A percentile compares a stretch with the other conserved stretches of the same genome.
These are phyloP conservation scores for Metaphire vulgaris DNA, from an alignment of 1,140 invertebrate genomes.

Conservation along the genomic window DNA sequence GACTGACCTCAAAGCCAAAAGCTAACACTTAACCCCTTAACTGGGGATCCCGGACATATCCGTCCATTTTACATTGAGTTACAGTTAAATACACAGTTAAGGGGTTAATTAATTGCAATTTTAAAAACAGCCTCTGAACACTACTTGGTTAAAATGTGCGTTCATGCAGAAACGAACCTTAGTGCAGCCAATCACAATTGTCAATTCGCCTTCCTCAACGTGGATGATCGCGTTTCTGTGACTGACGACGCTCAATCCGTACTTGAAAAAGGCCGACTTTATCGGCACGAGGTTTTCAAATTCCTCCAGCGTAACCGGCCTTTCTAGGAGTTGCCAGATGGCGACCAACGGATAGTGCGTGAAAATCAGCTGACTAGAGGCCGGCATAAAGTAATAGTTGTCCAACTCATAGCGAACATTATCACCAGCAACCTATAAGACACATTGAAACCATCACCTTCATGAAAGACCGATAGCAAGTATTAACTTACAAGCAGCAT, in stretches of 20 bases:
- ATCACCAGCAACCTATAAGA: constrained; percentile 15
- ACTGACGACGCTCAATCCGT: constrained; percentile 49
- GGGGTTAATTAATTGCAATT: too few species aligned
- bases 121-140: too few species aligned
- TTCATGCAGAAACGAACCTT: neutral
- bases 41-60: too few species aligned
- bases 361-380: constrained; percentile 51
- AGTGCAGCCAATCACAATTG: constrained; percentile 26
- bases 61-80: too few species aligned
- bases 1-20: too few species aligned
- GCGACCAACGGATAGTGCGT: constrained; percentile 51
- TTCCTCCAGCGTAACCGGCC: constrained; percentile 42
- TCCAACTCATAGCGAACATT: constrained; percentile 49
- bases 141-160: too few species aligned
- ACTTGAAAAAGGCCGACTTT: constrained; percentile 53
- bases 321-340: constrained; percentile 50
- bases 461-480: too few species aligned
- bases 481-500: too few species aligned
- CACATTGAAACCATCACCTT: too few species aligned
- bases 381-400: constrained; percentile 51
- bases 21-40: too few species aligned
- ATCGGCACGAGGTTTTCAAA: constrained; percentile 53
- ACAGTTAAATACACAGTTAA: too few species aligned
- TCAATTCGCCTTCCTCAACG: constrained; percentile 12
- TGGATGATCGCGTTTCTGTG: constrained; percentile 46